Evolutionary conservation across 2,797 vertebrate genomes (phyloP).

Genomic region (Coranthus polyacanthus): DNA sequence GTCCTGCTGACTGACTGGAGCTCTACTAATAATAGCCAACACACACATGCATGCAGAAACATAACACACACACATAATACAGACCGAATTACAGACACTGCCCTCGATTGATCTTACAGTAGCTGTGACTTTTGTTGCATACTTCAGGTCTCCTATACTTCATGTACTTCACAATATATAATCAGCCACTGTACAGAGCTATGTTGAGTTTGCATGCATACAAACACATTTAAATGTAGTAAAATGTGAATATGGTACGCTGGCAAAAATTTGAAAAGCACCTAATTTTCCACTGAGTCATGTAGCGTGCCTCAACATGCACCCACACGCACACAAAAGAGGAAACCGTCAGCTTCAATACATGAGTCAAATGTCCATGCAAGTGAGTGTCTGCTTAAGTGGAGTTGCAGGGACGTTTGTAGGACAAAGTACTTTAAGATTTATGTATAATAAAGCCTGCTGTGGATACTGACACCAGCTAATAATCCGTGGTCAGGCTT

Average conservation of each 20-base stretch:
- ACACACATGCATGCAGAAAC: too few relatives aligned
- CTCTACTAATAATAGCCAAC: too few relatives aligned
- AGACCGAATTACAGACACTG: too few relatives aligned
- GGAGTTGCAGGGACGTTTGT: conserved; percentile 17
- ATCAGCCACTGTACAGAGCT: neutral
- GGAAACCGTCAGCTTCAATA: conserved; percentile 24
- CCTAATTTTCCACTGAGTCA: conserved; percentile 32
- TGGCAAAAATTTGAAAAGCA: conserved; percentile 30
- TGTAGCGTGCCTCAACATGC: conserved; percentile 38
- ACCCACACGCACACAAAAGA: neutral
- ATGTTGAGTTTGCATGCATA: conserved; percentile 2
- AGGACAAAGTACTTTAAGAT: conserved; percentile 23
- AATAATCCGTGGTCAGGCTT: conserved; percentile 18
- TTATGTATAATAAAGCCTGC: conserved; percentile 25
- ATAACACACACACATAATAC: too few relatives aligned
- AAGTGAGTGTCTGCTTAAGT: conserved; percentile 13
- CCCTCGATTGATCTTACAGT: too few relatives aligned
- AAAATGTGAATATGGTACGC: conserved; percentile 3
- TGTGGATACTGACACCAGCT: conserved; percentile 21
- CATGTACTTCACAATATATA: neutral
- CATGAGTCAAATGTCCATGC: conserved; percentile 43
- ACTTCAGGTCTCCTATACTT: neutral
- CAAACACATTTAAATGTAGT: neutral
- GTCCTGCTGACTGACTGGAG: too few relatives aligned
- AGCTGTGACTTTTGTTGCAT: neutral